Conservation (phyloP, 2,888 invertebrate species). For the Torymus texanus region DNA sequence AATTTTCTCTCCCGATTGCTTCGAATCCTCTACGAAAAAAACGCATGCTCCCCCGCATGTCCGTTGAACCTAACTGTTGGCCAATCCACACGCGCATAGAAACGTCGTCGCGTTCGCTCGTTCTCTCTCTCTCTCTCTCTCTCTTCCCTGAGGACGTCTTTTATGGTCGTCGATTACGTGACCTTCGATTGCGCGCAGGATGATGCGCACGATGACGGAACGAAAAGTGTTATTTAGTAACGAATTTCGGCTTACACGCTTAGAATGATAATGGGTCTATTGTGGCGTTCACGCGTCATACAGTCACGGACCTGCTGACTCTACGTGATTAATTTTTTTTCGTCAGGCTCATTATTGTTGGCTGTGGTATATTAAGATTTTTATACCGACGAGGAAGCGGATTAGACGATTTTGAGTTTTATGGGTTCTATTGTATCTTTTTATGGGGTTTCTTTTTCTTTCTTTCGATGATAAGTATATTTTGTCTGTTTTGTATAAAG, state of each 20-base stretch:
- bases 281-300: background rate
- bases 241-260: background rate
- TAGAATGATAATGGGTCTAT: background rate
- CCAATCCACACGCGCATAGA: slow-evolving; percentile 35
- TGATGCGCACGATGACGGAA: slow-evolving; percentile 5
- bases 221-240: slow-evolving; percentile 12
- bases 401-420: too few relatives aligned
- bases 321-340: too few relatives aligned
- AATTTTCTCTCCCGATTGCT: too few relatives aligned
- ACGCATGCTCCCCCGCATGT: background rate
- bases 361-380: too few relatives aligned
- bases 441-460: too few relatives aligned
- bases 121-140: background rate
- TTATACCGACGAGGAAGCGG: too few relatives aligned
- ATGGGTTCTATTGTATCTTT: too few relatives aligned
- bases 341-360: too few relatives aligned
- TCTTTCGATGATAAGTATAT: too few relatives aligned
- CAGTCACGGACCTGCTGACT: background rate
- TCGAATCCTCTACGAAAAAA: too few relatives aligned
- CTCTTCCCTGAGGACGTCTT: too few relatives aligned
- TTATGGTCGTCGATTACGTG: background rate
- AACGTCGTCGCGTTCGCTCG: background rate
- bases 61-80: slow-evolving; percentile 55
- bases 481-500: too few relatives aligned
- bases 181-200: slow-evolving; percentile 22